Evolutionary conservation across 2,113 vertebrate species (phyloP).

Genomic region (Stictonetta naevosa): DNA sequence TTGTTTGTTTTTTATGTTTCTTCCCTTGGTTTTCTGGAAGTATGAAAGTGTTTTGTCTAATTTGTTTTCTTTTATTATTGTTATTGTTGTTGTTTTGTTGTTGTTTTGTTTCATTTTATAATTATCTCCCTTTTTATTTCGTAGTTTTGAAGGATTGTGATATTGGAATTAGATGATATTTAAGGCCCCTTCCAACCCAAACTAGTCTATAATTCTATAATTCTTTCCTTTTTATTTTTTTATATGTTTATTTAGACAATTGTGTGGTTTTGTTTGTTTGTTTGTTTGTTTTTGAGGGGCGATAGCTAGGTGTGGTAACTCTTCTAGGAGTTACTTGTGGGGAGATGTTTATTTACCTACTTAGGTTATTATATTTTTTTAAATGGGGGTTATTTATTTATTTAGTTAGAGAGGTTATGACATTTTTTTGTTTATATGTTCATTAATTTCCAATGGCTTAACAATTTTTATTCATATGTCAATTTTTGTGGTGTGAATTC

Average conservation of each 20-base stretch:
- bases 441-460: not conserved
- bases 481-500: not conserved
- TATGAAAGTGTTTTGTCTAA: not conserved
- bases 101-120: not conserved
- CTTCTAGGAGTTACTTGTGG: not conserved
- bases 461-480: not conserved
- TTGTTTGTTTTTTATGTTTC: not conserved
- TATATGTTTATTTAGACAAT: not conserved
- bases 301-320: fast-evolving
- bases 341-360: not conserved
- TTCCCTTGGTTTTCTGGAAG: not conserved
- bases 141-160: not conserved
- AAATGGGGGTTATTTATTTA: not conserved
- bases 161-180: not conserved
- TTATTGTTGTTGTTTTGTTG: no score
- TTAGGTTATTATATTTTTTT: not conserved
- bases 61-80: not conserved
- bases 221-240: not conserved
- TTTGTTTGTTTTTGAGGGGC: not conserved
- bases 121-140: not conserved
- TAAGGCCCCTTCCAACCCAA: not conserved
- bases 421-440: not conserved
- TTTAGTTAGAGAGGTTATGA: not conserved
- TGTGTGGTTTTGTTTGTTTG: not conserved
- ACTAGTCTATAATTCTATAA: not conserved